phyloP scores from a whole-genome alignment of 37 sponge, comb jelly and placozoan genomes.

The Aplysina aerophoba region DNA sequence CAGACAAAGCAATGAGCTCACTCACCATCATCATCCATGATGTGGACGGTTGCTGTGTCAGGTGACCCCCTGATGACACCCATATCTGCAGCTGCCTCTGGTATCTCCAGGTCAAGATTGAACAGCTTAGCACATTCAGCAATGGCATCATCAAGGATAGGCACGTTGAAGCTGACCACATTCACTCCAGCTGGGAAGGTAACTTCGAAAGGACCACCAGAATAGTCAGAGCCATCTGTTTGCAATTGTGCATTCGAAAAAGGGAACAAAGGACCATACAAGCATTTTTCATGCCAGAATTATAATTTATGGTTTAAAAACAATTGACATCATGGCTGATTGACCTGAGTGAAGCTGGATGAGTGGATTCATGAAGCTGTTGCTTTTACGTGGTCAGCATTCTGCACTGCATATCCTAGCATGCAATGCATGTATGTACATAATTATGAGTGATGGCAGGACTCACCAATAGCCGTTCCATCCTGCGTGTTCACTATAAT shows the following conservation, averaged over 20 bases:
- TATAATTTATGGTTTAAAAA: no score
- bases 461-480: slow-evolving; percentile 13
- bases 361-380: no score
- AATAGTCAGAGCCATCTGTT: background rate
- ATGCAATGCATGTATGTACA: no score
- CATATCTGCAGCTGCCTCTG: background rate
- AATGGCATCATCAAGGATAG: slow-evolving; percentile 15
- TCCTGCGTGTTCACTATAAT: background rate
- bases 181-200: slow-evolving; percentile 15
- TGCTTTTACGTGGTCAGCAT: no score
- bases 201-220: background rate
- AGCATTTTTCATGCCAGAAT: no score
- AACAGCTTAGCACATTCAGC: background rate
- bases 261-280: no score
- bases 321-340: no score
- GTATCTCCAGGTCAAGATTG: background rate
- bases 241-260: no score
- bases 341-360: no score
- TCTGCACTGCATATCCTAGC: background rate
- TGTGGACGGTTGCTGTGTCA: slow-evolving; percentile 13
- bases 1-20: no score
- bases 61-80: slow-evolving; percentile 15
- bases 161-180: background rate
- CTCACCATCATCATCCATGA: slow-evolving; percentile 28
- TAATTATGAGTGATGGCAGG: no score